A percentile compares a stretch with the other conserved stretches of the same genome.
These are phyloP conservation scores for Drosophila melanocephala DNA, from an alignment of 2,888 invertebrate genomes.

Conservation along the genomic window DNA sequence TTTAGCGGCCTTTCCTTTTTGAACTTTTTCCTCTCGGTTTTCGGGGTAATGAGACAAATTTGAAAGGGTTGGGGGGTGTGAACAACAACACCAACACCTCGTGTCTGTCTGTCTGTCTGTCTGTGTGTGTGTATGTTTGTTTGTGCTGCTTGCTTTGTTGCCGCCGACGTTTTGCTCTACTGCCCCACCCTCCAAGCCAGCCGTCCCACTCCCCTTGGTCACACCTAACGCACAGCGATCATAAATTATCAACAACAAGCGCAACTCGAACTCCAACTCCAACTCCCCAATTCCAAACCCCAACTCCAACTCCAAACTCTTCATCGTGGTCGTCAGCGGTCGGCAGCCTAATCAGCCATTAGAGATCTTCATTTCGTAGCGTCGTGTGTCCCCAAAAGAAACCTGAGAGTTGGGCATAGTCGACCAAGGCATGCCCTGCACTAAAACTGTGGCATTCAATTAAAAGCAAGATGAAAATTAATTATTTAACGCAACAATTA, in stretches of 20 bases:
- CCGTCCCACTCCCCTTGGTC: constrained; percentile 4
- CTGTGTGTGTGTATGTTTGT: constrained; percentile 5
- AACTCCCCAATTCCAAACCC: constrained; percentile 13
- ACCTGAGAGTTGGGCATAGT: background rate
- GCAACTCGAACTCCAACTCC: constrained; percentile 30
- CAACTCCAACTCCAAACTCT: constrained; percentile 1
- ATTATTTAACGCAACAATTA: background rate
- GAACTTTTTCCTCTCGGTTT: constrained; percentile 55
- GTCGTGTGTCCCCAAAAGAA: constrained; percentile 49
- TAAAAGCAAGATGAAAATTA: background rate
- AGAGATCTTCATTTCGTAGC: constrained; percentile 70
- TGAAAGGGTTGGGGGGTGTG: background rate
- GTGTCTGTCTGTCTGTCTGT: constrained; percentile 22
- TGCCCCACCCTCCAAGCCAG: background rate
- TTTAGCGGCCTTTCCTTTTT: constrained; percentile 70
- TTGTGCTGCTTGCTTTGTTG: constrained; percentile 54
- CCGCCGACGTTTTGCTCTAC: constrained; percentile 45
- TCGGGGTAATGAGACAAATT: constrained; percentile 29
- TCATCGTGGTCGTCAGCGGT: constrained; percentile 7
- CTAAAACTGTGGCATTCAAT: background rate
- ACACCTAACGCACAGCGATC: constrained; percentile 64
- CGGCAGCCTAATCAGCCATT: constrained; percentile 67
- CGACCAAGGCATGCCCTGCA: constrained; percentile 15
- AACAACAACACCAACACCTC: constrained; percentile 13
- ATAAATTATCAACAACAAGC: constrained; percentile 71